phyloP scores from a whole-genome alignment of 92 coral and sea anemone genomes.

The Ricordea florida region DNA sequence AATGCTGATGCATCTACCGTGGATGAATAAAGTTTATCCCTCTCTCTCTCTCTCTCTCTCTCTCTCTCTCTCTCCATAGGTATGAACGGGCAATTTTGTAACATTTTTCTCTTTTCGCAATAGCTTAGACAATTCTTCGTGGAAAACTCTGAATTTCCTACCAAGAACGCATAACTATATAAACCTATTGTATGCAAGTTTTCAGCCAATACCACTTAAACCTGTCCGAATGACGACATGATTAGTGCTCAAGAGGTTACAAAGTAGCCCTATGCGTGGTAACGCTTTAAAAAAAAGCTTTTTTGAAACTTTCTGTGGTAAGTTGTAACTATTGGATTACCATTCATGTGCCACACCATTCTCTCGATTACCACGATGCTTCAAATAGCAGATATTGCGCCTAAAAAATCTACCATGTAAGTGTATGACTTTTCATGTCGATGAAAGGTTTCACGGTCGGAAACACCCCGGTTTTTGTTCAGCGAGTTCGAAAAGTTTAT shows the following conservation, averaged over 20 bases:
- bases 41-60: slow-evolving; percentile 2
- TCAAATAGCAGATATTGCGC: not conserved
- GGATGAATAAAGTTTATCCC: too few species aligned
- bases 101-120: not conserved
- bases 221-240: not conserved
- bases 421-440: not conserved
- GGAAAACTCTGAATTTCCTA: not conserved
- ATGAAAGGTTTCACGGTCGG: slow-evolving; percentile 6
- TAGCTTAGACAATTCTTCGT: not conserved
- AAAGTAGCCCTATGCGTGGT: not conserved
- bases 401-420: not conserved
- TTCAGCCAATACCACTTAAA: not conserved
- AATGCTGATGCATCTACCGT: too few species aligned
- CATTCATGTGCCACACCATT: not conserved
- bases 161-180: not conserved
- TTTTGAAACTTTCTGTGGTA: not conserved
- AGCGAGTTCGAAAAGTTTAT: not conserved
- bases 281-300: too few species aligned
- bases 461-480: not conserved
- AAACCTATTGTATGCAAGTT: not conserved
- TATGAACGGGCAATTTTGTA: not conserved
- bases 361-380: slow-evolving; percentile 1
- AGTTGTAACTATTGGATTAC: not conserved
- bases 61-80: slow-evolving; percentile 8
- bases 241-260: not conserved